Conservation (phyloP, 2,888 invertebrate species). For the Choreutis nemorana region DNA sequence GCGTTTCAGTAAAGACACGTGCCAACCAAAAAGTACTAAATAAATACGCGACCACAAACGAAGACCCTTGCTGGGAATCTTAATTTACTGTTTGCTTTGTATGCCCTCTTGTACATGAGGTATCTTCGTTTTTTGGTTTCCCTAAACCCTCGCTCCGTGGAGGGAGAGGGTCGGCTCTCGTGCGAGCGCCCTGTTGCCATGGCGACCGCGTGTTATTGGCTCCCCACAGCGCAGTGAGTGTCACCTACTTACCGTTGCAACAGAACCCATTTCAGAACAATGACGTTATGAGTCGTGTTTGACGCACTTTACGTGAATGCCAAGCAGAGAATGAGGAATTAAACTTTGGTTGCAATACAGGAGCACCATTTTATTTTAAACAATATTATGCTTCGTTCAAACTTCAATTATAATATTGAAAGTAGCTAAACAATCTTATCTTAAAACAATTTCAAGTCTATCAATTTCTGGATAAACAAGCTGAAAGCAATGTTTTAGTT, state of each 20-base stretch:
- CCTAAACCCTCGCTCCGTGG: slow-evolving; percentile 31
- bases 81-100: slow-evolving; percentile 2
- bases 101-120: slow-evolving; percentile 13
- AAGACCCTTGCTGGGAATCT: slow-evolving; percentile 16
- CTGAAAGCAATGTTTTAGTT: too few relatives aligned
- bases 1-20: slow-evolving; percentile 18
- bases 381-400: too few relatives aligned
- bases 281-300: too few relatives aligned
- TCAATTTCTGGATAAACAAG: too few relatives aligned
- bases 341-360: too few relatives aligned
- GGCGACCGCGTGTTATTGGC: slow-evolving; percentile 54
- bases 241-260: slow-evolving; percentile 21
- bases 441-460: too few relatives aligned
- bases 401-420: too few relatives aligned
- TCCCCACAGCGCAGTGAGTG: slow-evolving; percentile 42
- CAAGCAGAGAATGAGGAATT: too few relatives aligned
- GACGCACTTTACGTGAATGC: too few relatives aligned
- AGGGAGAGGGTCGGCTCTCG: slow-evolving; percentile 40
- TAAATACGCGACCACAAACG: slow-evolving; percentile 21
- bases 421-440: too few relatives aligned
- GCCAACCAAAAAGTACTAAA: slow-evolving; percentile 23
- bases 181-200: slow-evolving; percentile 39
- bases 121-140: slow-evolving; percentile 42
- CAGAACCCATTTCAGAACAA: slow-evolving; percentile 11
- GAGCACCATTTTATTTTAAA: too few relatives aligned